phyloP scores from a whole-genome alignment of 2,113 vertebrate genomes.

The Ammodytes marinus region DNA sequence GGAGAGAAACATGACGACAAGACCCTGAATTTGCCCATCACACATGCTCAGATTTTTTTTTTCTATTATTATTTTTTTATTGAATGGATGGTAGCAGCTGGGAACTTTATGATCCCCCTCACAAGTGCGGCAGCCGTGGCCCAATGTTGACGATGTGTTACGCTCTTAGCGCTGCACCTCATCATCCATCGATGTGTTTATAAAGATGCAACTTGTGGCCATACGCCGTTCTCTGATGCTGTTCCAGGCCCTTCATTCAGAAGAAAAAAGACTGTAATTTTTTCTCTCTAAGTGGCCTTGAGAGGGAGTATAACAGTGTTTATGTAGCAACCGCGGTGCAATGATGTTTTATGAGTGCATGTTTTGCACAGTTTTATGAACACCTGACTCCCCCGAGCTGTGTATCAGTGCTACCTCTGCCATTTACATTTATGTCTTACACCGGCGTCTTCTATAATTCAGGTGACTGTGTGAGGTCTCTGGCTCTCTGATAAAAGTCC shows the following conservation, averaged over 20 bases:
- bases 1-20: constrained; percentile 23
- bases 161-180: constrained; percentile 23
- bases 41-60: constrained; percentile 26
- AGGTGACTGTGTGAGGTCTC: constrained; percentile 3
- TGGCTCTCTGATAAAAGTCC: neutral
- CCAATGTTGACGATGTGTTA: constrained; percentile 38
- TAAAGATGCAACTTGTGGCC: constrained; percentile 26
- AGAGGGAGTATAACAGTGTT: constrained; percentile 33
- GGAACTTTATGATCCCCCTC: constrained; percentile 49
- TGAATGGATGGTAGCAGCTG: constrained; percentile 56
- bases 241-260: neutral
- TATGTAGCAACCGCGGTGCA: constrained; percentile 35
- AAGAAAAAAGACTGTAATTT: constrained; percentile 5
- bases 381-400: constrained; percentile 43
- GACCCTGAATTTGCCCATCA: constrained; percentile 32
- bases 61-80: constrained; percentile 43
- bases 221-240: neutral
- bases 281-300: constrained; percentile 43
- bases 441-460: constrained; percentile 28
- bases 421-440: constrained; percentile 27
- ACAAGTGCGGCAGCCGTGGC: constrained; percentile 8
- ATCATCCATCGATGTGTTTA: constrained; percentile 25
- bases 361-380: constrained; percentile 46
- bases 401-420: constrained; percentile 9
- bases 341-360: constrained; percentile 58